Evolutionary conservation across 2,888 invertebrate species (phyloP).

Genomic region (Nephrotoma guestfalica): DNA sequence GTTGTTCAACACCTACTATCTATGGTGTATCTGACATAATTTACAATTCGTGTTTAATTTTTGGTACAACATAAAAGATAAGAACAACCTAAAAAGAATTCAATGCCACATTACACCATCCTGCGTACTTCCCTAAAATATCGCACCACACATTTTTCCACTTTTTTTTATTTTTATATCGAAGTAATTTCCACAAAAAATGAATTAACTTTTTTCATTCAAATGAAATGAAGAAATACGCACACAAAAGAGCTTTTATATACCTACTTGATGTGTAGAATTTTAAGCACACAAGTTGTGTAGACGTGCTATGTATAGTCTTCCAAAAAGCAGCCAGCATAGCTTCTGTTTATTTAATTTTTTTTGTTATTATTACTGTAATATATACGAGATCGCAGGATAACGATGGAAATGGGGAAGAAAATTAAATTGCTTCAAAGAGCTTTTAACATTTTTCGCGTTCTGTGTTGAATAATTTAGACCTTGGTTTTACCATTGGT

Average conservation of each 20-base stretch:
- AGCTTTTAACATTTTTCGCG: background rate
- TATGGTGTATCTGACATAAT: background rate
- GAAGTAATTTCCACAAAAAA: background rate
- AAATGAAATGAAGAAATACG: background rate
- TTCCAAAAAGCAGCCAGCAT: background rate
- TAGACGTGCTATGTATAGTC: background rate
- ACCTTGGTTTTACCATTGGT: background rate
- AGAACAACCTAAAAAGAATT: background rate
- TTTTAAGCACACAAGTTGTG: background rate
- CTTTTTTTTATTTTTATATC: background rate
- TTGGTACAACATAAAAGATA: background rate
- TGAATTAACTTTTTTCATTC: background rate
- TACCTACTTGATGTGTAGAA: background rate
- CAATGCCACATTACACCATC: background rate
- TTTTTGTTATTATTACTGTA: background rate
- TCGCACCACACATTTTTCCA: background rate
- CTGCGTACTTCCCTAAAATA: no score
- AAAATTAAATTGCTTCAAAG: background rate
- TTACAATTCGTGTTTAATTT: background rate
- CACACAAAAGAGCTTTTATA: background rate
- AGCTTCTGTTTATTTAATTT: background rate
- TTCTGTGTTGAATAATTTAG: background rate
- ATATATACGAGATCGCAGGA: background rate
- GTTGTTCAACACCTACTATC: background rate
- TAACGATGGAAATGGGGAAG: background rate